phyloP scores from a whole-genome alignment of 2,113 vertebrate genomes.

The Thryonomys swinderianus region DNA sequence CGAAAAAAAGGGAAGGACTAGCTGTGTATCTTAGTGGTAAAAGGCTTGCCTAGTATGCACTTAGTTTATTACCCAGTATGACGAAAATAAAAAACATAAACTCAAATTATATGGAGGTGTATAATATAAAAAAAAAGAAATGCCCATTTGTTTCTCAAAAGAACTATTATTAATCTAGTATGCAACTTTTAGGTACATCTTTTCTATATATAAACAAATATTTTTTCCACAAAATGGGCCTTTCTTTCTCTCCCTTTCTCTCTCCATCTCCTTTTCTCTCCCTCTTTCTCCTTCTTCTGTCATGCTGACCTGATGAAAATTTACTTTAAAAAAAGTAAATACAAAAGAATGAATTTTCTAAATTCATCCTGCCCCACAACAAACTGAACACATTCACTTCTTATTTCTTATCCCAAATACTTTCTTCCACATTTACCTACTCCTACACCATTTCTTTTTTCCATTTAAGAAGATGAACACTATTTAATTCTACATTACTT shows the following conservation, averaged over 20 bases:
- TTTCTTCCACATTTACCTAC: not conserved
- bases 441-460: not conserved
- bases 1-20: not conserved
- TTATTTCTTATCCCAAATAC: not conserved
- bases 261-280: not conserved
- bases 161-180: not conserved
- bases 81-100: not conserved
- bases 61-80: not conserved
- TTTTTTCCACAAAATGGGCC: not conserved
- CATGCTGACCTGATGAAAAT: not conserved
- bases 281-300: not conserved
- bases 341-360: not conserved
- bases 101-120: not conserved
- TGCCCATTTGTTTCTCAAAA: not conserved
- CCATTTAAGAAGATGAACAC: slow-evolving; percentile 22
- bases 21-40: not conserved
- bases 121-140: slow-evolving; percentile 32
- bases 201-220: not conserved
- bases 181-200: not conserved
- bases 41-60: not conserved
- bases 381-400: not conserved
- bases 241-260: not conserved
- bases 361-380: not conserved
- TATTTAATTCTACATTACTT: not conserved
- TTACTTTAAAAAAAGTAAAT: not conserved